Evolutionary conservation across 2,113 vertebrate species (phyloP).

Genomic region (Camelus bactrianus): DNA sequence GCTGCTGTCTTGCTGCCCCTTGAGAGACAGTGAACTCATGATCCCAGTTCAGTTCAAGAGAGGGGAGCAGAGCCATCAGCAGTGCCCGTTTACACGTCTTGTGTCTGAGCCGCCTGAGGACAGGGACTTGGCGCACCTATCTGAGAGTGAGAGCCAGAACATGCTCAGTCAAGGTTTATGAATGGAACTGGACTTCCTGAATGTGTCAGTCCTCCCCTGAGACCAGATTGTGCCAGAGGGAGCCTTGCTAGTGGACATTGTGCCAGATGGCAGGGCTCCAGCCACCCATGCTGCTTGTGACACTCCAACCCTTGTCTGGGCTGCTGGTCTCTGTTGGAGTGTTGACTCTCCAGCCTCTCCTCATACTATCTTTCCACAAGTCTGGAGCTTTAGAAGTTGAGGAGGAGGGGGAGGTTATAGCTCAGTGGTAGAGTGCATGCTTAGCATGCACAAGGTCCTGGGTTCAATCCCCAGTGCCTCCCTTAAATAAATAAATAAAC

Average conservation of each 20-base stretch:
- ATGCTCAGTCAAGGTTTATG: neutral
- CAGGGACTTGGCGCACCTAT: neutral
- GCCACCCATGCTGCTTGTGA: neutral
- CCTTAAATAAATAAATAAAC: no score
- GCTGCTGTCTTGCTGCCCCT: neutral
- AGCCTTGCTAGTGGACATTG: neutral
- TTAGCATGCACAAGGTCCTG: no score
- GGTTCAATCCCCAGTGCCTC: no score
- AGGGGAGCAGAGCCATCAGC: neutral
- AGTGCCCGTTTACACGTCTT: neutral
- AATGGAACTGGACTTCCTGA: neutral
- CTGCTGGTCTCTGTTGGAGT: neutral
- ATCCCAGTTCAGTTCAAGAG: constrained; percentile 7
- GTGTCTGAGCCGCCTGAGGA: neutral
- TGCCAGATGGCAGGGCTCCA: neutral
- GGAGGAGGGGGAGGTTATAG: neutral
- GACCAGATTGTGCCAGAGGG: neutral
- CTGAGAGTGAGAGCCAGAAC: neutral
- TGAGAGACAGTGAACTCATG: neutral
- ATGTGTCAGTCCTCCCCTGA: neutral
- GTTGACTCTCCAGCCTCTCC: neutral
- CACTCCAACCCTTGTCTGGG: neutral
- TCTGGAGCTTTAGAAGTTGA: neutral
- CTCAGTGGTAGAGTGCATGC: no score
- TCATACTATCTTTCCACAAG: neutral